These are phyloP conservation scores for Azemiops feae DNA, from an alignment of 2,113 vertebrate species.

Conservation along the genomic window DNA sequence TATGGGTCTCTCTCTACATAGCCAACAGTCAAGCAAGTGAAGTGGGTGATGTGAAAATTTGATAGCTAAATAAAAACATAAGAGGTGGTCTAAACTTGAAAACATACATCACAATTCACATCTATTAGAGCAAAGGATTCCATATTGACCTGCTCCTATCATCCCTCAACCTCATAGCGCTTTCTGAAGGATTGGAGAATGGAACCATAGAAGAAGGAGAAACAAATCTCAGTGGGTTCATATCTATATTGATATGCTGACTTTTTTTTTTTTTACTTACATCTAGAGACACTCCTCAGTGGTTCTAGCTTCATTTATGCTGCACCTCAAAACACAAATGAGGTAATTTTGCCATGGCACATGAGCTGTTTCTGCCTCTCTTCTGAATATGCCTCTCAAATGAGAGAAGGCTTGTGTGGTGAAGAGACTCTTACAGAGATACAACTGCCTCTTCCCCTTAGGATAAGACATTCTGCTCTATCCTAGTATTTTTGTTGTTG, in stretches of 20 bases:
- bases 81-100: neutral
- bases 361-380: neutral
- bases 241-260: neutral
- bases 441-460: neutral
- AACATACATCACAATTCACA: neutral
- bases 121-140: neutral
- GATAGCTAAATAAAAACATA: neutral
- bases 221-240: neutral
- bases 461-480: neutral
- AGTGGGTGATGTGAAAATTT: neutral
- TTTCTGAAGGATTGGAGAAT: neutral
- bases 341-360: neutral
- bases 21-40: neutral
- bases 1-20: neutral
- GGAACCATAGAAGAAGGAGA: neutral
- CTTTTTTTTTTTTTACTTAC: neutral
- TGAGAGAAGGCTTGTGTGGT: neutral
- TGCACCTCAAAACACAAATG: neutral
- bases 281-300: neutral
- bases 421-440: neutral
- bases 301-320: neutral
- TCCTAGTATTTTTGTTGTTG: neutral
- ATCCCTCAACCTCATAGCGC: neutral
- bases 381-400: neutral
- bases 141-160: neutral